Conservation (phyloP, 2,797 vertebrate genomes). For the Halcyon smyrnensis region DNA sequence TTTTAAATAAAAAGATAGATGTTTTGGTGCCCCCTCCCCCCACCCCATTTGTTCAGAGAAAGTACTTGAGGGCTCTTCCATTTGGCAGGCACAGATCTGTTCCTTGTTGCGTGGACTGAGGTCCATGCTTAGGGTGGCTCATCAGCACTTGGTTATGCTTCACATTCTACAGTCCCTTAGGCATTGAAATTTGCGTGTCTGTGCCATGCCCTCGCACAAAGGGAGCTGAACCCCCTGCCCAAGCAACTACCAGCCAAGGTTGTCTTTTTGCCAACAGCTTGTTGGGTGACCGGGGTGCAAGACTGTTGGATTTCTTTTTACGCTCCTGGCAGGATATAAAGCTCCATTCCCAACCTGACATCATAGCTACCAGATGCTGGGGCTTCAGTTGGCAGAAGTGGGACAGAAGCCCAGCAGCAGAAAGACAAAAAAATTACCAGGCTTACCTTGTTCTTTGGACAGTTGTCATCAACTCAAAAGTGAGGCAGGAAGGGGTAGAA, state of each 20-base stretch:
- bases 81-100: background rate
- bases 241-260: background rate
- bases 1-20: background rate
- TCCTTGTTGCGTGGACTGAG: background rate
- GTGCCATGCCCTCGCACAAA: background rate
- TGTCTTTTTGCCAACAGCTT: background rate
- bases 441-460: background rate
- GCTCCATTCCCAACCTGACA: background rate
- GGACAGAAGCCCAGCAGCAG: background rate
- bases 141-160: background rate
- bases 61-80: background rate
- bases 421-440: background rate
- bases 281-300: background rate
- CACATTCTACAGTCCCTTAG: background rate
- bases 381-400: background rate
- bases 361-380: background rate
- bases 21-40: background rate
- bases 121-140: background rate
- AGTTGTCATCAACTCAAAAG: background rate
- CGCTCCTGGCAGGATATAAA: background rate
- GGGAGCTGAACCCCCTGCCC: background rate
- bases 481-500: background rate
- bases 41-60: background rate
- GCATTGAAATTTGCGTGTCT: background rate
- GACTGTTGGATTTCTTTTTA: background rate